phyloP scores from a whole-genome alignment of 2,797 vertebrate species.

The Falco novaeseelandiae region DNA sequence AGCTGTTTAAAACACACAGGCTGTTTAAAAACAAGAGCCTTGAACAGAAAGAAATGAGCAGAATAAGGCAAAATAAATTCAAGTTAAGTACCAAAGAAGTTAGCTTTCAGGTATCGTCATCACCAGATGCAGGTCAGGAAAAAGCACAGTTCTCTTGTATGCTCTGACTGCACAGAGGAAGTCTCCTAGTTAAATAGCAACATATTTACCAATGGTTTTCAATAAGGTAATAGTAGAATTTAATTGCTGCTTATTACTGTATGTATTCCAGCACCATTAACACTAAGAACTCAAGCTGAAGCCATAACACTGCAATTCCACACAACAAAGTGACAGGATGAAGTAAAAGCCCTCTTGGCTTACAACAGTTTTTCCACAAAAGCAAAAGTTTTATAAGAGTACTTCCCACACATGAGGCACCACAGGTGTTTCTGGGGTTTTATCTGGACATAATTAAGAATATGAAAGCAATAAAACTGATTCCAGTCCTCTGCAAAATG shows the following conservation, averaged over 20 bases:
- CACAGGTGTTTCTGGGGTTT: background rate
- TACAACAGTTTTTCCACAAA: background rate
- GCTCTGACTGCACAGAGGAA: too few species aligned
- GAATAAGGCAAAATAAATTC: background rate
- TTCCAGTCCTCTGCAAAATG: background rate
- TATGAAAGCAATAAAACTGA: background rate
- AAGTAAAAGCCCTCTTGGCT: background rate
- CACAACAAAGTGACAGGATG: background rate
- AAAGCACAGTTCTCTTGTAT: background rate
- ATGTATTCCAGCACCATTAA: background rate
- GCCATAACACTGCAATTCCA: background rate
- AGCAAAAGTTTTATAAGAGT: background rate
- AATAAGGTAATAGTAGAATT: background rate
- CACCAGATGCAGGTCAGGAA: background rate
- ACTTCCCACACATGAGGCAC: background rate
- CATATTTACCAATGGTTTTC: background rate
- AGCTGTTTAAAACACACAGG: background rate
- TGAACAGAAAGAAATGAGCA: background rate
- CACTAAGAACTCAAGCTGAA: background rate
- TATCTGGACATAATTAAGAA: background rate
- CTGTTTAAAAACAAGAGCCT: background rate
- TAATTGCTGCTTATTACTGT: background rate
- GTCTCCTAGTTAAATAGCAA: background rate
- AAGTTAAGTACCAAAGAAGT: background rate
- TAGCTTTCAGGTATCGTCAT: background rate